Conservation (phyloP, 1,140 invertebrate species). For the Bradynema listronoti region DNA sequence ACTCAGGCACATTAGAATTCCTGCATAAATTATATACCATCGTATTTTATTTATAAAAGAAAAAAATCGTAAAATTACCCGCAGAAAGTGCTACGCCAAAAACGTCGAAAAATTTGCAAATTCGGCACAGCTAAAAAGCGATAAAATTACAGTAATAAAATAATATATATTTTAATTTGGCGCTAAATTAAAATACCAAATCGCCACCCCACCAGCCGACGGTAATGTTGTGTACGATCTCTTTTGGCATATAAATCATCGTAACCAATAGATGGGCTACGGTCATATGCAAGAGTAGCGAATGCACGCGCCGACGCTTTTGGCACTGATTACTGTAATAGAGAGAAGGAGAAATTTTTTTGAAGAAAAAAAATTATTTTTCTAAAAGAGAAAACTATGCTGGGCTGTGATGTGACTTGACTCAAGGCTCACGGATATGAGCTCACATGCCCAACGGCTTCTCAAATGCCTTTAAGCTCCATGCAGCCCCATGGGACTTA, state of each 20-base stretch:
- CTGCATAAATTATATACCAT: background rate
- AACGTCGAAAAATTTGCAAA: constrained; percentile 58
- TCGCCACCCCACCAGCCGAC: constrained; percentile 52
- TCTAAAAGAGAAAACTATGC: background rate
- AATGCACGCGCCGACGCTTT: constrained; percentile 50
- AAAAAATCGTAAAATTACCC: constrained; percentile 16
- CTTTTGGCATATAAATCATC: constrained; percentile 48
- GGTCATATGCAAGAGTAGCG: constrained; percentile 56
- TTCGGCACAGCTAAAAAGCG: constrained; percentile 45
- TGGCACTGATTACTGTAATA: constrained; percentile 49
- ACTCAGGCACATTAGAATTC: constrained; percentile 50
- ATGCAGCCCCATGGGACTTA: too few species aligned
- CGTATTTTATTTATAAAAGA: background rate
- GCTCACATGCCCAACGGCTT: too few species aligned
- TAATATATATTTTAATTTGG: too few species aligned
- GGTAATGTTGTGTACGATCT: constrained; percentile 52
- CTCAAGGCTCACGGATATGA: background rate
- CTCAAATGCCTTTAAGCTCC: too few species aligned
- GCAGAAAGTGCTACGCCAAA: constrained; percentile 48
- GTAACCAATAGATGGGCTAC: constrained; percentile 49
- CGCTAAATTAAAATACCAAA: constrained; percentile 27
- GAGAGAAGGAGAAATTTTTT: constrained; percentile 8
- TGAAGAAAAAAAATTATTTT: background rate
- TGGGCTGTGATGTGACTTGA: background rate
- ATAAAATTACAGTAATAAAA: too few species aligned